Conservation (phyloP, 2,113 vertebrate genomes). For the Eira barbara region DNA sequence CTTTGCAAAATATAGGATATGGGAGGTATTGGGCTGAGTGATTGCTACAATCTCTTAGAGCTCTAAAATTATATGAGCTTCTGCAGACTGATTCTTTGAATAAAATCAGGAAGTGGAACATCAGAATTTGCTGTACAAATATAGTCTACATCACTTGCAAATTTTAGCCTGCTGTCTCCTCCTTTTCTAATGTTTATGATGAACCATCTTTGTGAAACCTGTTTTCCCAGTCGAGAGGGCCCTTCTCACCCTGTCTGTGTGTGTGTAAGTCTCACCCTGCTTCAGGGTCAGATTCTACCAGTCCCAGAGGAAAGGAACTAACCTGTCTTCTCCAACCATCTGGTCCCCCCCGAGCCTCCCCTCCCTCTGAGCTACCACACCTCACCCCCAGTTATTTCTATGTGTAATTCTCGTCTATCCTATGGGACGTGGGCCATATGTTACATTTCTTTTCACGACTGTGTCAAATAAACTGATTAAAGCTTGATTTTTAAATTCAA, state of each 20-base stretch:
- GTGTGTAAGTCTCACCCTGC: neutral
- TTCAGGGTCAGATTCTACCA: neutral
- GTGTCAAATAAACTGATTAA: neutral
- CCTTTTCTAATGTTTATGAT: neutral
- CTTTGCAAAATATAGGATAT: neutral
- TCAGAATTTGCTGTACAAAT: neutral
- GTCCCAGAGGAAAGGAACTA: neutral
- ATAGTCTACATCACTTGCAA: neutral
- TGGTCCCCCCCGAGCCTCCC: accelerated
- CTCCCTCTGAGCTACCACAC: neutral
- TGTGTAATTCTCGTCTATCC: neutral
- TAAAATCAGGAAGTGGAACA: neutral
- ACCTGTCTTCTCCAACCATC: neutral
- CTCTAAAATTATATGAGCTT: neutral
- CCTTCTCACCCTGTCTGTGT: neutral
- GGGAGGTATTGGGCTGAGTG: neutral
- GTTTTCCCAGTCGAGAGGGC: neutral
- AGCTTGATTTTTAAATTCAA: constrained; percentile 10
- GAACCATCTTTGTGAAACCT: neutral
- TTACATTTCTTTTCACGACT: neutral
- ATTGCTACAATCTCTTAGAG: neutral
- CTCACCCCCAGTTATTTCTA: neutral
- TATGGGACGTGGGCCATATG: neutral
- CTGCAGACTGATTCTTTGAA: neutral
- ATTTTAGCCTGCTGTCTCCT: neutral